Evolutionary conservation across 2,113 vertebrate species (phyloP).

Genomic region (Cebidichthys violaceus): DNA sequence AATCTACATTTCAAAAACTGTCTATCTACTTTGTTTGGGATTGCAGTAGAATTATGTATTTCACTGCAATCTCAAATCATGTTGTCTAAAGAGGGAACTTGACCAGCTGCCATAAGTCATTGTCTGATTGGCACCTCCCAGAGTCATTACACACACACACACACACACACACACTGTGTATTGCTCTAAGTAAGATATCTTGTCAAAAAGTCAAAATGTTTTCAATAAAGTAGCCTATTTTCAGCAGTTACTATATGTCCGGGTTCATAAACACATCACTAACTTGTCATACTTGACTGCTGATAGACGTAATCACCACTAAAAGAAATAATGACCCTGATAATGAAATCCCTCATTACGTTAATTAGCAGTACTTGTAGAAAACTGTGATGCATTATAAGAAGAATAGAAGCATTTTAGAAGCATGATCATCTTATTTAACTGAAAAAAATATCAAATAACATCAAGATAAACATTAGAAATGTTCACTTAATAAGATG

Average conservation of each 20-base stretch:
- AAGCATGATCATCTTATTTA: conserved; percentile 37
- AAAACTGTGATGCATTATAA: conserved; percentile 39
- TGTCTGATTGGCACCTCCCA: background rate
- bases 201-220: background rate
- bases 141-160: background rate
- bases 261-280: conserved; percentile 28
- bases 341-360: conserved; percentile 37
- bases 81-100: background rate
- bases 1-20: background rate
- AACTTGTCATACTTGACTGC: conserved; percentile 21
- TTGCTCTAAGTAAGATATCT: no score
- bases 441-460: conserved; percentile 30
- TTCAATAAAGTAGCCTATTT: background rate
- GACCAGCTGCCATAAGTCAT: background rate
- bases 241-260: background rate
- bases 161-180: background rate
- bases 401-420: conserved; percentile 30
- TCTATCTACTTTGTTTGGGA: background rate
- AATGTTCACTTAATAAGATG: conserved; percentile 31
- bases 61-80: conserved; percentile 1
- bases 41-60: background rate
- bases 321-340: conserved; percentile 49
- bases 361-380: conserved; percentile 40
- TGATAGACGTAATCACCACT: conserved; percentile 38
- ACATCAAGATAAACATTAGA: conserved; percentile 38